Conservation (phyloP, 2,113 vertebrate genomes). For the Calypte anna region DNA sequence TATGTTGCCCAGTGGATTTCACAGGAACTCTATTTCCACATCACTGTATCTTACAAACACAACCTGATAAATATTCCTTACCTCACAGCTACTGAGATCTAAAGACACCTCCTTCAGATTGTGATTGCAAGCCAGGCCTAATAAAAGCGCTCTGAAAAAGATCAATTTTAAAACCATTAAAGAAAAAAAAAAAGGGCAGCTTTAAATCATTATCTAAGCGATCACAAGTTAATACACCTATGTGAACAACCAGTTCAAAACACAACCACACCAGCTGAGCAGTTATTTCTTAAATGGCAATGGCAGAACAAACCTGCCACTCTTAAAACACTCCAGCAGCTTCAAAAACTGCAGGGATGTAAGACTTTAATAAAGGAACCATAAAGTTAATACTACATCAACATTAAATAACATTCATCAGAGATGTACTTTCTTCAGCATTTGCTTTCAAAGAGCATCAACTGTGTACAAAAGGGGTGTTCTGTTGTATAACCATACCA, state of each 20-base stretch:
- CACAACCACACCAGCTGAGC: background rate
- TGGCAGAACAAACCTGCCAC: background rate
- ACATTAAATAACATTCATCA: slow-evolving; percentile 37
- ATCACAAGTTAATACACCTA: background rate
- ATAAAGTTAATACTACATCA: slow-evolving; percentile 14
- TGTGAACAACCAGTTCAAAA: background rate
- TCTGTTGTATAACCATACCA: background rate
- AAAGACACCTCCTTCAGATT: slow-evolving; percentile 91
- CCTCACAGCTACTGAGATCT: slow-evolving; percentile 97
- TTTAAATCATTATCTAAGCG: background rate
- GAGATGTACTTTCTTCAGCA: background rate
- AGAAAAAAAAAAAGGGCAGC: background rate
- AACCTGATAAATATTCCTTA: slow-evolving; percentile 71
- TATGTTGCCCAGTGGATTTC: background rate
- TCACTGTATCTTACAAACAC: background rate
- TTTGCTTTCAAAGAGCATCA: slow-evolving; percentile 16
- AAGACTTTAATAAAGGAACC: slow-evolving; percentile 20
- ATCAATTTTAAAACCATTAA: slow-evolving; percentile 42
- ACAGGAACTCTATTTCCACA: background rate
- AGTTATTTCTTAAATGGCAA: background rate
- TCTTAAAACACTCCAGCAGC: background rate
- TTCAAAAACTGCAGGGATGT: background rate
- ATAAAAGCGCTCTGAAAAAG: slow-evolving; percentile 87
- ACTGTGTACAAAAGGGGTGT: background rate
- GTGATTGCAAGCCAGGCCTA: slow-evolving; percentile 94